Evolutionary conservation across 2,797 vertebrate genomes (phyloP), one percentile per base, ranked within the genome.

Genomic region (Aldrovandia affinis): DNA sequence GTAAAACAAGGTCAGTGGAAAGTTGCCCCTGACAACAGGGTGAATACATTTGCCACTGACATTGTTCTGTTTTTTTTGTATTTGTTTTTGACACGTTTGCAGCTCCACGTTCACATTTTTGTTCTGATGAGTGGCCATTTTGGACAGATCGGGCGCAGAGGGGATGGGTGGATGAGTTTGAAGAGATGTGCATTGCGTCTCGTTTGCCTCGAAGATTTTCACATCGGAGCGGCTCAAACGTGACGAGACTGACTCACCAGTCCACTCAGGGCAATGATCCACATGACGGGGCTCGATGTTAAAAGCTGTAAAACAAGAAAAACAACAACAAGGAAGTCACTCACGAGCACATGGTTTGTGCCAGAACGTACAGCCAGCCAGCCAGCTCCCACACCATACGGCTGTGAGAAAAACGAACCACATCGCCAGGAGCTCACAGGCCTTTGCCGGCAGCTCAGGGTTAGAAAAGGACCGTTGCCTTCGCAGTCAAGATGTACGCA

Each of bases 251-350:
- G 82, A 96, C 98, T 97, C 93, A 99, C 98, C 96, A 99, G 88
- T 89, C 98, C 98, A 94, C 97, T 99, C 89, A 98, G 92, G 86
- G 97, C 97, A 91, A 98, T 92, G 88, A 99, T 95, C 97, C 97
- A 98, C 96, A 98, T 98, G 91, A 97, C 97, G 86, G 96, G 94
- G 88, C 97, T 96, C 87, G 98, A 99, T 9, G 98, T 98, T 93
- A 99, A 92, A 89, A 99, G 96, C 98, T 99, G 89, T 85, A 92
- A 91, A 80, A 85, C 8, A 91, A 90, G 85, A 85, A 36, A 90
- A 91, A 84, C 90, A 82, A 42, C 20, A 28, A 82, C 14, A n/a
- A 25, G 6, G 54, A 2, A 47, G 50, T 81, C 42, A 68, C 25
- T 75, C 39, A 25, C 44, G 44, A 4, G 36, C 36, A 10, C 10